Evolutionary conservation across 2,113 vertebrate genomes (phyloP), one percentile per base, ranked within the genome.

Genomic region (Pycnonotus jocosus): DNA sequence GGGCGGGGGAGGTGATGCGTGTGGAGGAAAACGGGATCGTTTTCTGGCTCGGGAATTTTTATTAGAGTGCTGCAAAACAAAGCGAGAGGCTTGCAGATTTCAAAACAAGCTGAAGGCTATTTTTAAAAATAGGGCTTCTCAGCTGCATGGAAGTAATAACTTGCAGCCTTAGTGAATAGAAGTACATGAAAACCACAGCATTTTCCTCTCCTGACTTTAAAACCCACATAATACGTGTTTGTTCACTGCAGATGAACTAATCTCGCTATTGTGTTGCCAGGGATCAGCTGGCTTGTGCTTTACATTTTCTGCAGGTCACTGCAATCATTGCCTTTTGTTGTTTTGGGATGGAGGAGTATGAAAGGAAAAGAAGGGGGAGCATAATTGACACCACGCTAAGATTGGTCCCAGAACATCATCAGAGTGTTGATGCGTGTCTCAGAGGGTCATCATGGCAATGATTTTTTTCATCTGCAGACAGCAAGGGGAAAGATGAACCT

Each of bases 241-340:
- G 94, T 93, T 95, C 84, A 3, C 74, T 91, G 87, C 90, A 83
- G 80, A 92, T 93, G 88, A 91, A 84, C 86, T 92, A 86, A 94
- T 95, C 92, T 96, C 7, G 44, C 91, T 56, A 86, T 91, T 94
- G 93, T 95, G 88, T 80, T 86, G 95, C 88, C 72, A 42, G 80
- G 74, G 92, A 94, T 97, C 92, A 93, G 95, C 95, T 95, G 95
- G 90, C 87, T 91, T 92, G 74, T 73, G 69, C 83, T 83, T 88
- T 94, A 80, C 92, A 91, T 96, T 95, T 96, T 96, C 92, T 96
- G 95, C 95, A 92, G 97, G 93, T 97, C 95, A 81, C 74, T 80
- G 91, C 91, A 90, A 89, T 93, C 74, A 1, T 44, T 94, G 86
- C 90, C 81, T 88, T 90, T 92, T 95, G 89, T 93, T 89, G 71